Evolutionary conservation across 2,888 invertebrate species (phyloP), one percentile per base, ranked within the genome.

Genomic region (Eulithis testata): DNA sequence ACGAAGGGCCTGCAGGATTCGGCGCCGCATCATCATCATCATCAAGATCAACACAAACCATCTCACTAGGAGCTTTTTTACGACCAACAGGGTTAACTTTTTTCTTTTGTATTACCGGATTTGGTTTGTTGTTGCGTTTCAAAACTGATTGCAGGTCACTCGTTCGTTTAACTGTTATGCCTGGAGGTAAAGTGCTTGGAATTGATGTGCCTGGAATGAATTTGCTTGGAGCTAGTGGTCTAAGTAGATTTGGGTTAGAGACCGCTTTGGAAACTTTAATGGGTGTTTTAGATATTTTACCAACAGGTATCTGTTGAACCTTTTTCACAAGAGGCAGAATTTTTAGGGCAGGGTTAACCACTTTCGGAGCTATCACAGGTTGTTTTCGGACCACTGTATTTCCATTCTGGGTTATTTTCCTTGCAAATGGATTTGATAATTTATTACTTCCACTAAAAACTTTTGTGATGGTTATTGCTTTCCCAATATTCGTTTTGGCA

Each of bases 31-130:
- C 88, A 72, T 93, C 91, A 78, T 91, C 91, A 78, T 91, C 90
- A 76, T 92, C 92, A 52, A 92, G 76, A 61, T 91, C 87, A 5
- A 91, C 88, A 58, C 88, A 89, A 56, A 82, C 74, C 37, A 87
- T 75, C 51, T 80, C 79, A 63, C 44, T 12, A 7, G 68, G 14
- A 63, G 61, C 62, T 43, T 61, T 66, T 67, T 70, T 78, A 60
- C 60, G 36, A 8, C 44, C 21, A 37, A 9, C 1, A 45, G 4
- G 37, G 44, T 11, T 11, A 5, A 11, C 37, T 61, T 12, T 31
- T 52, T 27, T 60, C 21, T 47, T 58, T 52, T 43, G 51, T 36
- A 47, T 44, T 7, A 36, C 37, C 40, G 55, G 61, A 55, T 51
- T 59, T 55, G 37, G 27, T 52, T 12, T 43, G 5, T 27, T 52